Evolutionary conservation across 2,797 vertebrate species (phyloP), one percentile per base, ranked within the genome.

Genomic region (Psittacula derbiana): DNA sequence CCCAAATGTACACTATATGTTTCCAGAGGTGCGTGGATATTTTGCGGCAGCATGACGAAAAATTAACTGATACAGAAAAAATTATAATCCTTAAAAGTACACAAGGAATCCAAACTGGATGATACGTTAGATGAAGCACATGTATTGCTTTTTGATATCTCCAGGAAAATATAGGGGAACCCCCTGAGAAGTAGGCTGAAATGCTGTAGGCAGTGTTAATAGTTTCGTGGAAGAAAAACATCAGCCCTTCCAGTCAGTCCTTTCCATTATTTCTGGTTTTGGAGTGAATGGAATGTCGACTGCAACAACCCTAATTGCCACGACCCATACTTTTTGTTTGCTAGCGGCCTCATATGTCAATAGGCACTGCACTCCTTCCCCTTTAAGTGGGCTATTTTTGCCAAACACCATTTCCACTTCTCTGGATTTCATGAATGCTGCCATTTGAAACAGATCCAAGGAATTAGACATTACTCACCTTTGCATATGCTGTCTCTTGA

Each of bases 391-490:
- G 47, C 47, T 94, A 80, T 88, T 97, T 96, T 88, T 94, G 80
- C 92, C 55, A 70, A 95, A 82, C 83, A 94, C 64, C 55, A 8
- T 95, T 95, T 93, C 92, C 92, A 93, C 90, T 95, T 84, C 92
- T 95, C 95, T 94, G 93, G 74, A 75, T 95, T 94, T 96, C 71
- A 20, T 38, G 31, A 92, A 80, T 1, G 12, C 93, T 97, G 92
- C 90, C 95, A 57, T 95, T 95, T 95, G 96, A 90, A 94, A 89
- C 64, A 27, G 88, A 90, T 93, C 93, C 95, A 91, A 91, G 73
- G 87, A 84, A 88, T 88, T 41, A 96, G 82, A 86, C 66, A 52
- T 95, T 93, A 73, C 79, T 92, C 93, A 93, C 96, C 93, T 96
- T 92, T 90, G 87, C 92, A 79, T 91, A 79, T 55, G 81, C 85